Evolutionary conservation across 1,140 invertebrate genomes (phyloP), one percentile per base, ranked within the genome.

Genomic region (Chlorops oryzae): DNA sequence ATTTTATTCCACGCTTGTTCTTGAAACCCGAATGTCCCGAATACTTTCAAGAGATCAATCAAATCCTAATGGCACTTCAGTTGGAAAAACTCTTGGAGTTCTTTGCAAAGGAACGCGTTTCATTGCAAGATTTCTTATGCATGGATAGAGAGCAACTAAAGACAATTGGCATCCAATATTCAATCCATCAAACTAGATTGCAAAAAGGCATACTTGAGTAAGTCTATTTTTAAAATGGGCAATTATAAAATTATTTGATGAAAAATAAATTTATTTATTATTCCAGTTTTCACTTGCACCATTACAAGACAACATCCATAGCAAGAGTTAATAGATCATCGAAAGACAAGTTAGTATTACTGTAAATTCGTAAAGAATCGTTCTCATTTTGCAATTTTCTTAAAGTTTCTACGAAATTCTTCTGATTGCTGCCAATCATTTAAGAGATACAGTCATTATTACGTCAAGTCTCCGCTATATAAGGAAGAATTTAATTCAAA

Each of bases 21-120:
- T 45, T 64, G 1, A 63, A 66, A 38, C 56, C 62, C 18, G 65
- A 65, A 17, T 76, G 74, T 20, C 73, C 75, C 5, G 61, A 70
- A 54, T 79, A 77, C 59, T 70, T 73, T 32, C 62, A 61, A 41
- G 75, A 77, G 53, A 54, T 76, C 2, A 61, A 58, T 41, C 38
- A 54, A 35, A 67, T 78, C 17, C 52, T 79, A 7, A 48, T 55
- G 7, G 64, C 73, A 2, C 62, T 74, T 22, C 54, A 61, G 37
- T 60, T 70, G 57, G 53, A 65, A n/a, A 55, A 58, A 35, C 47
- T 69, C 44, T 52, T 71, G n/a, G 55, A 68, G 40, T 20, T 65
- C 44, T 73, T 78, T 50, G 54, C 59, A 6, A 63, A 72, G 21
- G 64, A 71, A 10, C 59, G 39, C 18, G 58, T 73, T 5, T 62